These are phyloP conservation scores for Trachelus troglodyta DNA, from an alignment of 2,888 invertebrate species.

Conservation along the genomic window DNA sequence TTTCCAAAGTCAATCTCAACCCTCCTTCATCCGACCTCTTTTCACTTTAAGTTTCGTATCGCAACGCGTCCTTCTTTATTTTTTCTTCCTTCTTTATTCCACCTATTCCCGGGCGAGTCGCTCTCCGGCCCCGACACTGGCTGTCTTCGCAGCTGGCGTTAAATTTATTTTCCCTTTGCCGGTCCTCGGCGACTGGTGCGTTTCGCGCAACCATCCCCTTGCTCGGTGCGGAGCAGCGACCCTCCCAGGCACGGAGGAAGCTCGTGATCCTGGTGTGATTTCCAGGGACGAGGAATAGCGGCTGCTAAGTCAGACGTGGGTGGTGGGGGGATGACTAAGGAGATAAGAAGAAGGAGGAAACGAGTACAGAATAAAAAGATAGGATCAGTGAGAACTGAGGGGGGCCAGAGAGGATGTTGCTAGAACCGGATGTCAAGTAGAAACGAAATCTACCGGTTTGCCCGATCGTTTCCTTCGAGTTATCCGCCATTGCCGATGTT, in stretches of 20 bases:
- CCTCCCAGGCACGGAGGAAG: not conserved
- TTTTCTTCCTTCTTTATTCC: too few relatives aligned
- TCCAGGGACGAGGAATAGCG: not conserved
- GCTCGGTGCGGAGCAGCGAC: not conserved
- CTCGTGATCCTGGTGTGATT: not conserved
- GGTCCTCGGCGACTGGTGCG: not conserved
- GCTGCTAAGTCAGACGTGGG: not conserved
- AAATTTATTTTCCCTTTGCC: slow-evolving; percentile 6
- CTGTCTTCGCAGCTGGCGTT: slow-evolving; percentile 6
- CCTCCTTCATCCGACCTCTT: not conserved
- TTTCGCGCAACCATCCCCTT: not conserved
- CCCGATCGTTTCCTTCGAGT: not conserved
- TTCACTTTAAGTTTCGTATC: not conserved
- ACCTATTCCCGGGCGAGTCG: not conserved
- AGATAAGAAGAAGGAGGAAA: not conserved
- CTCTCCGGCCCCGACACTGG: not conserved
- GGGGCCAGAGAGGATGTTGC: not conserved
- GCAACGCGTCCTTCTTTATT: not conserved
- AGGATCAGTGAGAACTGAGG: too few relatives aligned
- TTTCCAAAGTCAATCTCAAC: not conserved
- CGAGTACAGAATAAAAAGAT: not conserved
- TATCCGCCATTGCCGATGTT: not conserved
- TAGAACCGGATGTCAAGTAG: not conserved
- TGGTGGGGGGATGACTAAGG: not conserved
- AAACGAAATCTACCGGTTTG: not conserved